These are phyloP conservation scores for Chlamydotis undulata DNA, from an alignment of 2,113 vertebrate species.

Conservation along the genomic window DNA sequence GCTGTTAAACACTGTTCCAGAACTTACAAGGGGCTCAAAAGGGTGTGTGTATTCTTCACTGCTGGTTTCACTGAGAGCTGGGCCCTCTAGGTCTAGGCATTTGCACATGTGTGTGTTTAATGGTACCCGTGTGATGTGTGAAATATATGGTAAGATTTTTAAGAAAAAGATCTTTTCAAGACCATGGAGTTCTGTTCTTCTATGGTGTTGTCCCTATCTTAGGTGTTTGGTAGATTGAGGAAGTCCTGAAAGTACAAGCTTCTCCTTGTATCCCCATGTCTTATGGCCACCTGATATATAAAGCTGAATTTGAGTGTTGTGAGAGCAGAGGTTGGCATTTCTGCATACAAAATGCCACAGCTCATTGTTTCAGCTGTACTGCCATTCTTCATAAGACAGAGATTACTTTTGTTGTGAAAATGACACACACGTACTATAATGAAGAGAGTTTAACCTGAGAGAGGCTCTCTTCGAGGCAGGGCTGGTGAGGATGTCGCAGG, in stretches of 20 bases:
- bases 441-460: neutral
- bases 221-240: fast-evolving
- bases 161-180: neutral
- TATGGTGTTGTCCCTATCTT: fast-evolving
- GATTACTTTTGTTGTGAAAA: neutral
- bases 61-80: neutral
- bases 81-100: neutral
- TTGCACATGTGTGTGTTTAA: neutral
- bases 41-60: neutral
- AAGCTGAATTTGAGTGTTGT: neutral
- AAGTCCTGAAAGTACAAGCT: neutral
- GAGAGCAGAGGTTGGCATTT: neutral
- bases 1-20: neutral
- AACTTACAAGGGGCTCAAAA: neutral
- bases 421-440: fast-evolving
- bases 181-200: neutral
- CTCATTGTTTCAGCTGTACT: neutral
- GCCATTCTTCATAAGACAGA: neutral
- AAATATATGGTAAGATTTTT: neutral
- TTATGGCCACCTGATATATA: neutral
- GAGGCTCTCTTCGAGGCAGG: neutral
- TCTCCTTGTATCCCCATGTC: neutral
- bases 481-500: neutral
- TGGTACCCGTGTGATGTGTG: fast-evolving
- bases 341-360: neutral